Percentiles rank a stretch among this genome's conserved stretches.
These are phyloP conservation scores for Trachelus tabidus DNA, from an alignment of 2,888 invertebrate species.

Conservation along the genomic window DNA sequence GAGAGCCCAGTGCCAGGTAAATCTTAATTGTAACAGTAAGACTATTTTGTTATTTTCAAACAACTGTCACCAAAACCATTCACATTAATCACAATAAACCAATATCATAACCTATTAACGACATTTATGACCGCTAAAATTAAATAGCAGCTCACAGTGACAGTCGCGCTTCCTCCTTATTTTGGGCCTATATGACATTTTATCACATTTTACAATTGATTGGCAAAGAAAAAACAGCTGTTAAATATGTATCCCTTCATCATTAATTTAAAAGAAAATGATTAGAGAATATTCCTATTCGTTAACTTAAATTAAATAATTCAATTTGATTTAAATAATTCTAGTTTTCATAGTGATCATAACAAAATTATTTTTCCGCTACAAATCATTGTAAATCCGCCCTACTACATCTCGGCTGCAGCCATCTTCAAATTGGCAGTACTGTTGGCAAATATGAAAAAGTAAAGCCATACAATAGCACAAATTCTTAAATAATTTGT, in stretches of 20 bases:
- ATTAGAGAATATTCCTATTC: background rate
- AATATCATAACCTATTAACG: background rate
- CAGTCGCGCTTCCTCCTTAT: background rate
- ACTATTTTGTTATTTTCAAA: background rate
- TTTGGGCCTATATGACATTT: background rate
- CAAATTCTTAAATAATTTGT: too few relatives aligned
- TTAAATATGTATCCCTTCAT: background rate
- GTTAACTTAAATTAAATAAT: background rate
- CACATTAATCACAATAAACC: background rate
- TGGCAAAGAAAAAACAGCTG: too few relatives aligned
- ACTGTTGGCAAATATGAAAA: too few relatives aligned
- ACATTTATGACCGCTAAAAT: background rate
- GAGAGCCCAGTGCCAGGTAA: background rate
- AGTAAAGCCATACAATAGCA: too few relatives aligned
- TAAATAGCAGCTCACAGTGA: background rate
- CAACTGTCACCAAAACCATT: background rate
- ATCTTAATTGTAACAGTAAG: background rate
- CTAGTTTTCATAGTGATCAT: background rate
- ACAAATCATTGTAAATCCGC: background rate
- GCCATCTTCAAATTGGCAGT: background rate
- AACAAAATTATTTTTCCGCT: background rate
- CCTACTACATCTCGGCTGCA: background rate
- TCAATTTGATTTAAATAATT: background rate
- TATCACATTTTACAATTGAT: too few relatives aligned
- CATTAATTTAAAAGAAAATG: background rate